Evolutionary conservation across 1,140 invertebrate genomes (phyloP), one percentile per base, ranked within the genome.

Genomic region (Pentalonia nigronervosa): DNA sequence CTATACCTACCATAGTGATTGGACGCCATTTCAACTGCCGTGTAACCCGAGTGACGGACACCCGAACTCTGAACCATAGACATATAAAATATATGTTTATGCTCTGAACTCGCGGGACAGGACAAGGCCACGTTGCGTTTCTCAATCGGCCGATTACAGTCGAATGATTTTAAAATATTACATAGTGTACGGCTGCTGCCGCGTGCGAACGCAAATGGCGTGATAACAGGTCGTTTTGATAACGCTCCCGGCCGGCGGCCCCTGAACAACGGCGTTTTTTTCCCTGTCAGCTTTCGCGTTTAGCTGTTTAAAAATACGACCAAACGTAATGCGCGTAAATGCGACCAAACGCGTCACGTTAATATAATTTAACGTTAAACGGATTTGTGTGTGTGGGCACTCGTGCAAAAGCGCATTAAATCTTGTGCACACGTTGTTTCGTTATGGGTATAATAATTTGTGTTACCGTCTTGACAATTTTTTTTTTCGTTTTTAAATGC

Each of bases 161-260:
- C 11, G 3, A 23, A 34, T 0, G 41, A 41, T 41, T 41, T 41
- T 41, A 41, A 41, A 41, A 41, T 41, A 4, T 41, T 41, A 41
- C 41, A 41, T 41, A 41, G 41, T 41, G 41, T 41, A 41, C 41
- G 2, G 41, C 41, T 4, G 41, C 41, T 41, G 41, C 41, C 41
- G 41, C 41, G n/a, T 9, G 36, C 21, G 23, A 4, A 11, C 2
- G 30, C 6, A 23, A n/a, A 86, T 87, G 84, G 45, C 84, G 30
- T 48, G 84, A 87, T 48, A 87, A 25, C 84, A 20, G 17, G 84
- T 87, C 41, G 41, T 87, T 87, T 87, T 47, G 45, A 87, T 87
- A 47, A 86, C 83, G 84, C 84, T 87, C 84, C 45, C 11, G 45
- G 84, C n/a, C n/a, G n/a, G n/a, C n/a, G n/a, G n/a, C 4, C 25